phyloP scores from a whole-genome alignment of 2,113 vertebrate genomes.

The Zosterops hypoxanthus region DNA sequence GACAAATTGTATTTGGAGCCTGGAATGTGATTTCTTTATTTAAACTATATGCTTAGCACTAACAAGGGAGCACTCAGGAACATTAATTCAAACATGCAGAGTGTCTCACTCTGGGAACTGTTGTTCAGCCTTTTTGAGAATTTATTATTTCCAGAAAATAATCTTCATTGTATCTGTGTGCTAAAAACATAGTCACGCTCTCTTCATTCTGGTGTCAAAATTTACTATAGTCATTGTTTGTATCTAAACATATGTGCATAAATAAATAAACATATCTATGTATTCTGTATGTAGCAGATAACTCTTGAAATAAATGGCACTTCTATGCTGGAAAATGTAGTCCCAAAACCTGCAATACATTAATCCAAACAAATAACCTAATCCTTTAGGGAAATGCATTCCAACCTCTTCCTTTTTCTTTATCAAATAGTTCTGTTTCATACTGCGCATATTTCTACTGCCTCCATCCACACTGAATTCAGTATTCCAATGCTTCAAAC shows the following conservation, averaged over 20 bases:
- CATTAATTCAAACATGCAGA: slow-evolving; percentile 39
- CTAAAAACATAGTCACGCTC: neutral
- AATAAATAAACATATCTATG: neutral
- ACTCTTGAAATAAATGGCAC: neutral
- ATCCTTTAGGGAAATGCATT: neutral
- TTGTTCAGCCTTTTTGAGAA: slow-evolving; percentile 10
- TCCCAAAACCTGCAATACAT: neutral
- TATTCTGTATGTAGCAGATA: neutral
- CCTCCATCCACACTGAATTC: slow-evolving; percentile 39
- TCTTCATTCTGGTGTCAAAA: neutral
- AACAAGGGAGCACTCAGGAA: slow-evolving; percentile 33
- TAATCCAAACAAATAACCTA: neutral
- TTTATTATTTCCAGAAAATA: slow-evolving; percentile 22
- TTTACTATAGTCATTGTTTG: neutral
- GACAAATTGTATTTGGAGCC: slow-evolving; percentile 46
- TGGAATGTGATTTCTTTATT: slow-evolving; percentile 62
- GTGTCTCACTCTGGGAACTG: neutral
- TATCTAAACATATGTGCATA: neutral
- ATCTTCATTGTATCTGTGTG: neutral
- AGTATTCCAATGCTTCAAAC: slow-evolving; percentile 5
- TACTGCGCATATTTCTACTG: neutral
- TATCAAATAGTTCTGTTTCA: neutral
- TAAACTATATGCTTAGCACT: slow-evolving; percentile 41
- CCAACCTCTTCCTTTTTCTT: neutral
- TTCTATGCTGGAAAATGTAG: neutral